These are phyloP conservation scores for Zosterops pallidus DNA, from an alignment of 2,113 vertebrate species.

Conservation along the genomic window DNA sequence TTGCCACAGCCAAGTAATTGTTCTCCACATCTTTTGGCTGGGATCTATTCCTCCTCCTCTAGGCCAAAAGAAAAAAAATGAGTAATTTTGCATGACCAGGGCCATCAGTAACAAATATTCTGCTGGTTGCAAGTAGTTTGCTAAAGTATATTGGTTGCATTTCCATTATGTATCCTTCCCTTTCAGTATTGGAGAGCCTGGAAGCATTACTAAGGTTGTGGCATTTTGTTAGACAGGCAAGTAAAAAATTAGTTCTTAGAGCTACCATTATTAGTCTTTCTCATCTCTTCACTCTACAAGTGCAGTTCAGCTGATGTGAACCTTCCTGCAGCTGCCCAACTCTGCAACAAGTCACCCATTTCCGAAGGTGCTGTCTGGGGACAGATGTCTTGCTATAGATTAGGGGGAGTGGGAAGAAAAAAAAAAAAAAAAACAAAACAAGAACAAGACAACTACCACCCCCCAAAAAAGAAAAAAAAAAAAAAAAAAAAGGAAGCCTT, in stretches of 20 bases:
- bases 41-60: background rate
- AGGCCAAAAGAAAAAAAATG: background rate
- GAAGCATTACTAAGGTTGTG: background rate
- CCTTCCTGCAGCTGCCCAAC: background rate
- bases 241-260: background rate
- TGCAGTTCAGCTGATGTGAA: background rate
- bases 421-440: background rate
- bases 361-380: background rate
- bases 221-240: background rate
- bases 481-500: background rate
- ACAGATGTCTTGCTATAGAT: background rate
- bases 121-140: background rate
- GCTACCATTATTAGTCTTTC: background rate
- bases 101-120: background rate
- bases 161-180: background rate
- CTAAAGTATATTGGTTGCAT: background rate
- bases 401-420: background rate
- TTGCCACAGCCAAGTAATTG: background rate
- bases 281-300: background rate
- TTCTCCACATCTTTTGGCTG: background rate
- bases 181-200: background rate
- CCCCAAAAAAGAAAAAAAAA: fast-evolving
- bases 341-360: background rate
- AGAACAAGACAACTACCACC: background rate
- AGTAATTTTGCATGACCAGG: background rate